Base-by-base conservation (phyloP, 2,888 invertebrate species). In the Hoplodrina ambigua region DNA sequence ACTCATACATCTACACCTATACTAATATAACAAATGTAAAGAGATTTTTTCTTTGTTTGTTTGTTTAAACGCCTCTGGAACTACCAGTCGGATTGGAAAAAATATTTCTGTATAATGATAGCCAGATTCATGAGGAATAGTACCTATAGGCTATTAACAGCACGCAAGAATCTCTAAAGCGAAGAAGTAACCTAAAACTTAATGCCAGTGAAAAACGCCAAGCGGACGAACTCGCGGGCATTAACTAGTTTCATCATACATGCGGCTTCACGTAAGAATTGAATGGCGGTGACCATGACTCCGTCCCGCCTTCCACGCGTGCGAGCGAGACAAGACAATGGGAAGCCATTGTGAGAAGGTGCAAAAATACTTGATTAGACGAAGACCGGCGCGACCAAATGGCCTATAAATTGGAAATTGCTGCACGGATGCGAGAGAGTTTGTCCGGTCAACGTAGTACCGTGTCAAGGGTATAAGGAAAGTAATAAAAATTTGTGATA, bases 271-370 rank as follows among this genome's bases (percentile, higher is more conserved):
- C 46, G 61, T 69, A 62, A 66, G 41, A 50, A 60, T 61, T 64
- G 61, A 56, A 63, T 77, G 46, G 52, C 69, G 69, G 52, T 71
- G 73, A 55, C 73, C 68, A 44, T 80, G 78, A 37, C 53, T 59
- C 25, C 33, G 55, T 52, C 19, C 65, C 63, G 25, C 19, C 37
- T 15, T 11, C 2, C 15, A n/a, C 15, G 41, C 41, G 64, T 55
- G 54, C 11, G 75, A 78, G 55, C 6, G 68, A 56, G 69, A 66
- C 41, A 66, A 67, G 17, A 52, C 65, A 69, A 69, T 66, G 53
- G 69, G 55, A 65, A 63, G 66, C 58, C 72, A 58, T 58, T 70
- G 55, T 55, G 25, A 33, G 33, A 19, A 44, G 54, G 63, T 53
- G 60, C 54, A 53, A 56, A 57, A 56, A 57, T 50, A 55, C 33